Conservation (phyloP, 1,140 invertebrate species). For the Belonocnema kinseyi region DNA sequence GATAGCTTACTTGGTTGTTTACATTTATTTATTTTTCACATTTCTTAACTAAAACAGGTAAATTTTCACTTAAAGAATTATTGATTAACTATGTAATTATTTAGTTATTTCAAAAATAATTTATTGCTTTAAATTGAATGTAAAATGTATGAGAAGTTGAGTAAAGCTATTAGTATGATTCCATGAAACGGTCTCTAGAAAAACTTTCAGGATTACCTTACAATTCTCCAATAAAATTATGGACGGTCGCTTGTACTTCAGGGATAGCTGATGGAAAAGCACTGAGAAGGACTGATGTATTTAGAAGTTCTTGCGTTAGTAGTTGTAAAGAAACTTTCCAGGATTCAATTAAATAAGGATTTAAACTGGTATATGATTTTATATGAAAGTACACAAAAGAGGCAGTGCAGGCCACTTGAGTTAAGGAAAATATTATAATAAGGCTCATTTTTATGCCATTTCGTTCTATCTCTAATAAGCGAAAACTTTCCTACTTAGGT, state of each 20-base stretch:
- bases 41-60: too few relatives aligned
- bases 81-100: too few relatives aligned
- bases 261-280: constrained; percentile 10
- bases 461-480: too few relatives aligned
- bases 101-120: too few relatives aligned
- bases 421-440: too few relatives aligned
- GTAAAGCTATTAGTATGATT: constrained; percentile 15
- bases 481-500: too few relatives aligned
- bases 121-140: too few relatives aligned
- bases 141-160: not conserved
- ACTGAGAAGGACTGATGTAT: not conserved
- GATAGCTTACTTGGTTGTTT: too few relatives aligned
- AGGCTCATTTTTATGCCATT: too few relatives aligned
- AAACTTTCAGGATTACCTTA: constrained; percentile 22
- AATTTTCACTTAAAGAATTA: too few relatives aligned
- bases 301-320: not conserved
- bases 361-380: not conserved
- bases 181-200: constrained; percentile 7
- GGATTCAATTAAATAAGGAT: not conserved
- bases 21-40: too few relatives aligned
- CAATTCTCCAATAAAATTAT: not conserved
- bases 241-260: not conserved
- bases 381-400: not conserved
- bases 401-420: not conserved
- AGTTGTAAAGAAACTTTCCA: constrained; percentile 6